Evolutionary conservation across 2,888 invertebrate species (phyloP).

Genomic region (Amphiduros pacificus): DNA sequence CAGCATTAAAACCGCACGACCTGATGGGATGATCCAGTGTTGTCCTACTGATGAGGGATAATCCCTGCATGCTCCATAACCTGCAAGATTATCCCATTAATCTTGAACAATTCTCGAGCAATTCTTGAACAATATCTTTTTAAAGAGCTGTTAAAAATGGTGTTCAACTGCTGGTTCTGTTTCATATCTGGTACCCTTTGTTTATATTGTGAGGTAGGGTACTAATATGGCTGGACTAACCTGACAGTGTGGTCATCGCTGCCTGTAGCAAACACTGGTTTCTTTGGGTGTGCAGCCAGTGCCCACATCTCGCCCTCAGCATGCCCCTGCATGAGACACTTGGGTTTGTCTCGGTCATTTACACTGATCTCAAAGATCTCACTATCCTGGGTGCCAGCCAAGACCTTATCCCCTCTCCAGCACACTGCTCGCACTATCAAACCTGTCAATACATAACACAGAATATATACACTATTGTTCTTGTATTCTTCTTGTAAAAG

Average conservation of each 20-base stretch:
- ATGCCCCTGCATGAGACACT: conserved; percentile 56
- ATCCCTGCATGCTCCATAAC: conserved; percentile 53
- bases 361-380: conserved; percentile 57
- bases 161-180: no score
- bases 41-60: conserved; percentile 47
- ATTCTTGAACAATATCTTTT: no score
- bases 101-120: no score
- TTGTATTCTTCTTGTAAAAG: no score
- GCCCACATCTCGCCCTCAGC: conserved; percentile 60
- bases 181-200: no score
- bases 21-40: conserved; percentile 53
- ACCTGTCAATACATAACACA: no score
- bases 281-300: conserved; percentile 55
- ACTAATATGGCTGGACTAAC: conserved; percentile 32
- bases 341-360: conserved; percentile 44
- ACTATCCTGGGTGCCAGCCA: conserved; percentile 58
- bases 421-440: conserved; percentile 54
- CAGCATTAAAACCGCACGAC: conserved; percentile 56
- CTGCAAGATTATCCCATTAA: conserved; percentile 39
- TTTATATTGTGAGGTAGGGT: no score
- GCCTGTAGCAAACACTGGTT: conserved; percentile 58
- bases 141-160: no score
- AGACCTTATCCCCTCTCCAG: conserved; percentile 51
- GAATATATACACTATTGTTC: no score
- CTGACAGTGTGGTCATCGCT: conserved; percentile 60